These are phyloP conservation scores for Amaurobius ferox DNA, from an alignment of 2,888 invertebrate species.

Conservation along the genomic window DNA sequence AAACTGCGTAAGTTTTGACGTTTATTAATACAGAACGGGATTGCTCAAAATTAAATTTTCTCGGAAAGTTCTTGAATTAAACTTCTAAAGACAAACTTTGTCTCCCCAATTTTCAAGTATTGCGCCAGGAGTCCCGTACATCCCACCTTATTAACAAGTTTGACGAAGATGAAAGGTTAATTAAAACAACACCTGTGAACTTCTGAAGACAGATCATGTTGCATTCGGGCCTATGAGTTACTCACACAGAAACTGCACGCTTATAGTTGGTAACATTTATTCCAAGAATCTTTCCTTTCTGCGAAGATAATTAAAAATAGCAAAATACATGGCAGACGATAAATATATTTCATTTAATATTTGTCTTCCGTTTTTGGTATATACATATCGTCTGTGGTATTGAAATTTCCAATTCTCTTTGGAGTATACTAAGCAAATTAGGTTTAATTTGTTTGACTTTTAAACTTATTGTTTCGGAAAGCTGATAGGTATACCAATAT, in stretches of 20 bases:
- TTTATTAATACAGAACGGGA: not conserved
- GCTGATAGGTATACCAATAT: too few relatives aligned
- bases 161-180: conserved; percentile 71
- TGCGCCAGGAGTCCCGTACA: not conserved
- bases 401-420: too few relatives aligned
- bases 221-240: not conserved
- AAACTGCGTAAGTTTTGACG: not conserved
- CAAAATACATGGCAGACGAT: too few relatives aligned
- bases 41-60: not conserved
- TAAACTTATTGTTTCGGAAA: too few relatives aligned
- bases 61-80: not conserved
- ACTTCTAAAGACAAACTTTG: not conserved
- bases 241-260: not conserved
- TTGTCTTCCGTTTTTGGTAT: too few relatives aligned
- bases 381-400: too few relatives aligned
- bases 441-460: too few relatives aligned
- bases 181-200: conserved; percentile 65
- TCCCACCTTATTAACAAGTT: conserved; percentile 53
- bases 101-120: not conserved
- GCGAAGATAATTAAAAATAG: too few relatives aligned
- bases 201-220: conserved; percentile 63
- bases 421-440: too few relatives aligned
- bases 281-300: too few relatives aligned
- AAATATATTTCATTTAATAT: too few relatives aligned
- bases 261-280: not conserved